Conservation (phyloP, 2,888 invertebrate species). For the Apodemia hepburni region DNA sequence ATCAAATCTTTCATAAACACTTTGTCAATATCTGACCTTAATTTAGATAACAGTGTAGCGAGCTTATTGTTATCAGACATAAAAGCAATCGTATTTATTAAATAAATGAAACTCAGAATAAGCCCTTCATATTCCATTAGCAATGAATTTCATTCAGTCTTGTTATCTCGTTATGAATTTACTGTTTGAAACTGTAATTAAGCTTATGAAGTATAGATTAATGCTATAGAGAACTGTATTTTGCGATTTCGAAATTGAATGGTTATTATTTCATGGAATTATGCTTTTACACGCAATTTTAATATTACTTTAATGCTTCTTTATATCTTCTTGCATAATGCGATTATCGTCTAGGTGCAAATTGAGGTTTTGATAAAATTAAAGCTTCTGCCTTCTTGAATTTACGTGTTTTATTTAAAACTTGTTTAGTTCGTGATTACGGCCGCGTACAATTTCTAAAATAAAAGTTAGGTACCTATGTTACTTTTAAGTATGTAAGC, state of each 20-base stretch:
- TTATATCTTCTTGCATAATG: not conserved
- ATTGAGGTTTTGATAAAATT: too few relatives aligned
- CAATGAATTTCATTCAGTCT: constrained; percentile 11
- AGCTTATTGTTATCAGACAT: constrained; percentile 3
- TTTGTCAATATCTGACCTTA: constrained; percentile 9
- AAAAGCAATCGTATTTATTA: not conserved
- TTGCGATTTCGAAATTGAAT: constrained; percentile 5
- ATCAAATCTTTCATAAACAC: constrained; percentile 1
- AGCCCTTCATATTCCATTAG: constrained; percentile 11
- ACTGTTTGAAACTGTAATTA: too few relatives aligned
- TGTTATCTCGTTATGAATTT: too few relatives aligned
- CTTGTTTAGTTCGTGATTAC: too few relatives aligned
- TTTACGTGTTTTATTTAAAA: too few relatives aligned
- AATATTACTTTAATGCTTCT: not conserved
- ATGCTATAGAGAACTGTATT: not conserved
- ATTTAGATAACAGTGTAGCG: constrained; percentile 1
- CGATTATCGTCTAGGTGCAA: too few relatives aligned
- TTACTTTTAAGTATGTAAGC: too few relatives aligned
- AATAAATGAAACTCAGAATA: constrained; percentile 2
- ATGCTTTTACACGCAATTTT: not conserved
- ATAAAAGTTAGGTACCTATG: too few relatives aligned
- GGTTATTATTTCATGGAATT: not conserved
- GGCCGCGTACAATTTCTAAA: too few relatives aligned
- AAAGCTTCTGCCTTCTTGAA: too few relatives aligned
- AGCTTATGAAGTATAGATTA: constrained; percentile 1